Base-by-base conservation (phyloP, 2,888 invertebrate genomes). In the Theodoxus fluviatilis region DNA sequence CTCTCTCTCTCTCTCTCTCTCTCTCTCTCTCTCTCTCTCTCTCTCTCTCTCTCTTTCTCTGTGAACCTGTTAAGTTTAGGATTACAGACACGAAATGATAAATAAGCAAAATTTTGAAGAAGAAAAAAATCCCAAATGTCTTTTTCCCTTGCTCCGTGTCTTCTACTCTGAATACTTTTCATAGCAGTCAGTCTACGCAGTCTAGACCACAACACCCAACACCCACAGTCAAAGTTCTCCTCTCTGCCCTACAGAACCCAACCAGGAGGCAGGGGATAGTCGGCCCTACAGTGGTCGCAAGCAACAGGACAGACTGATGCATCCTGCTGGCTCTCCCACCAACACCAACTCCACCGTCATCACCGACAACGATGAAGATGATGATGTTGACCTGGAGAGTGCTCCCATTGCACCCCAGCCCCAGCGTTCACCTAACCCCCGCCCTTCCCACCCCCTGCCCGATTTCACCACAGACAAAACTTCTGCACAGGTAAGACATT, bases 301-400 rank as follows among this genome's bases (percentile, higher is more conserved):
- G 64, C 37, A 40, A 22, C 40, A 37, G 43, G 31, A 59, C 18
- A n/a, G n/a, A n/a, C n/a, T n/a, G n/a, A n/a, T n/a, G n/a, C n/a
- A n/a, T n/a, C n/a, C n/a, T n/a, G n/a, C n/a, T n/a, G n/a, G n/a
- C n/a, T n/a, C n/a, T n/a, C 64, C 69, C 18, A 40, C 66, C 63
- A 69, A 66, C 43, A 68, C 70, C 22, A 40, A 71, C 18, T 68
- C 76, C 49, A 67, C 70, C 15, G 35, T 75, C 31, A 59, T 75
- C 70, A 64, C 72, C 33, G 74, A 75, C n/a, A 76, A 73, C 7
- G 75, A 78, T 22, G 76, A 76, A 2, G 78, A 79, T 25, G 78
- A 81, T 71, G 81, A 81, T 67, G 80, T 80, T 3, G 82, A 81
- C 63, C 73, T 73, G n/a, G 78, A 73, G 43, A 81, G 80, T 71